Base-by-base conservation (phyloP, 2,113 vertebrate species). In the Pygoscelis antarcticus region DNA sequence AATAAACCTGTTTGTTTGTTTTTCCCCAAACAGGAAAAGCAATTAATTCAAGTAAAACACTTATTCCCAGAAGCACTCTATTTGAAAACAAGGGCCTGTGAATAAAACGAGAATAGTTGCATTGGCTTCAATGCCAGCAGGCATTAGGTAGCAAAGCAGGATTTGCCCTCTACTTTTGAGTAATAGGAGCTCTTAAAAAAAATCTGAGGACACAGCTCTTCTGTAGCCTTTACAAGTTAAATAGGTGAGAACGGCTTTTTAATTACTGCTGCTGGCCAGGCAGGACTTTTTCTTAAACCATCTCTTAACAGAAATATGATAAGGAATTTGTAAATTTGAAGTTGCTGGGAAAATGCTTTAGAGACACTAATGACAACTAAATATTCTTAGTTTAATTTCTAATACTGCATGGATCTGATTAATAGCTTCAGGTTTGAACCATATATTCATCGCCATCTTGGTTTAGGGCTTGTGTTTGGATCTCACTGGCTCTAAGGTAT, bases 1-100 rank as follows among this genome's bases (percentile, higher is more conserved):
- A 95, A 92, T 69, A 87, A 96, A 91, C 57, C 61, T 83, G 51
- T 93, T 91, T 87, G 49, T 95, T 90, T 89, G 75, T 65, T 95
- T 91, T 79, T 87, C 72, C 51, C 72, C 40, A 55, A 94, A 90
- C 46, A 87, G 93, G 80, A 95, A 96, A 84, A 78, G 34, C 42
- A 95, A 91, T 94, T 93, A 96, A 94, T 93, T 95, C 36, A 91
- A 83, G 92, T 81, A 72, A 93, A 97, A 88, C 60, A 55, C 69
- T 85, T 87, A 89, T 51, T 94, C 90, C 86, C 90, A 22, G 83
- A 94, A 93, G 82, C 9, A 8, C 16, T 87, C 32, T 68, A 42
- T 69, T 94, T 91, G 83, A 82, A 97, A 95, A 80, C 80, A 93
- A 74, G 69, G 68, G 54, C 20, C 49, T 81, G 25, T 88, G 88